Percentiles rank a stretch among this genome's conserved stretches.
Evolutionary conservation across 92 coral and sea anemone genomes (phyloP).

Genomic region (Desmophyllum pertusum): DNA sequence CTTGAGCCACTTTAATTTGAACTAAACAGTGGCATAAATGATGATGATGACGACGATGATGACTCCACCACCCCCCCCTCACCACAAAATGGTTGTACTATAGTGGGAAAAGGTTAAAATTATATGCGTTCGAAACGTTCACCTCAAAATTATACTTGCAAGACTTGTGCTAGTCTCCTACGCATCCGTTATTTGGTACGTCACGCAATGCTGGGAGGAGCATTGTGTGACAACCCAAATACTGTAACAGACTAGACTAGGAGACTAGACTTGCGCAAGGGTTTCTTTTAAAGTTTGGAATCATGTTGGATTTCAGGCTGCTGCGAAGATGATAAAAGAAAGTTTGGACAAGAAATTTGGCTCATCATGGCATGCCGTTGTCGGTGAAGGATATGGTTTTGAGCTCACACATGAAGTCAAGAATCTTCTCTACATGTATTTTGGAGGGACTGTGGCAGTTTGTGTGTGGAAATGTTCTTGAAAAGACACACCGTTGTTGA

Average conservation of each 20-base stretch:
- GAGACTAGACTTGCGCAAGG: no score
- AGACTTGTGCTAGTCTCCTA: no score
- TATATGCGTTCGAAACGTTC: no score
- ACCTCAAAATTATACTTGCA: no score
- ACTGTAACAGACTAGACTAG: no score
- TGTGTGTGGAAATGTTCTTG: constrained; percentile 98
- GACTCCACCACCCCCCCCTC: no score
- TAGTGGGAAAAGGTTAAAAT: no score
- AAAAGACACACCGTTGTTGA: background rate
- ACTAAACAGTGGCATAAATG: no score
- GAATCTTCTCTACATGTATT: constrained; percentile 93
- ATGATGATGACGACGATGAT: background rate
- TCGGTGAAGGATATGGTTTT: constrained; percentile 98
- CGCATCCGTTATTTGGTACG: no score
- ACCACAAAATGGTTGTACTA: no score
- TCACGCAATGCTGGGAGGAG: no score
- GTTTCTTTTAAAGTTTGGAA: background rate
- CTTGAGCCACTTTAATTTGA: background rate
- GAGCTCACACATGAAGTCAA: constrained; percentile 99
- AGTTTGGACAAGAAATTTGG: constrained; percentile 99
- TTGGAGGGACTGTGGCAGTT: constrained; percentile 94
- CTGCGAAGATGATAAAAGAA: constrained; percentile 99
- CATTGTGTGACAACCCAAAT: no score
- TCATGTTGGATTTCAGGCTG: constrained; percentile 64
- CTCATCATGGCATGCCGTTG: constrained; percentile 99